Evolutionary conservation across 2,888 invertebrate species (phyloP), one percentile per base, ranked within the genome.

Genomic region (Odontothrips loti): DNA sequence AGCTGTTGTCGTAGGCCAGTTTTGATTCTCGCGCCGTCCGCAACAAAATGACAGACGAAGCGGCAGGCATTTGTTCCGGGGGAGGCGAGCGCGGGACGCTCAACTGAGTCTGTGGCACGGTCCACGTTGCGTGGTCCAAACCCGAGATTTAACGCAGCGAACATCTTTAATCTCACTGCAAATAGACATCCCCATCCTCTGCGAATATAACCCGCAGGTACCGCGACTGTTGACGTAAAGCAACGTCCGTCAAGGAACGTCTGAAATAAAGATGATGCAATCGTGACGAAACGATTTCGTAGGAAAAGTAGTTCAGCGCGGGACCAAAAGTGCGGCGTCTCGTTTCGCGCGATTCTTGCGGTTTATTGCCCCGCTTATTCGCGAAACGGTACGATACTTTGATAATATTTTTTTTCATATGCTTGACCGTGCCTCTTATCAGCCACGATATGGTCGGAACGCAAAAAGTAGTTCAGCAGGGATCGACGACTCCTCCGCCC

Each of bases 191-290:
- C 34, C 34, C 2, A 6, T 43, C 34, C 34, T 43, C 34, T 6
- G 34, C 6, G 34, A 6, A 6, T 6, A 43, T 4, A 2, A 43
- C 34, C 34, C 34, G 3, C 34, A 43, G 34, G 34, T 43, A 6
- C 34, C 34, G 34, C 34, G 34, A 43, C 34, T 6, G 34, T 6
- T 17, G 58, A 58, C 58, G 6, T 15, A 11, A 1, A 0, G 0
- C 11, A 58, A 1, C 58, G 58, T 15, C 58, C 10, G 15, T 15
- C 58, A 58, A 58, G 6, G 17, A 20, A 43, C 6, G 17, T 27
- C 68, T 10, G 6, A 75, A 75, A 68, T 27, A 75, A 75, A 75
- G 68, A 23, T 75, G 68, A 75, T 75, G 68, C 68, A 75, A 75
- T 75, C 68, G 27, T 75, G 68, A 75, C 68, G 68, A 75, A 75